Conservation (phyloP, 1,140 invertebrate species). For the Periplaneta americana region DNA sequence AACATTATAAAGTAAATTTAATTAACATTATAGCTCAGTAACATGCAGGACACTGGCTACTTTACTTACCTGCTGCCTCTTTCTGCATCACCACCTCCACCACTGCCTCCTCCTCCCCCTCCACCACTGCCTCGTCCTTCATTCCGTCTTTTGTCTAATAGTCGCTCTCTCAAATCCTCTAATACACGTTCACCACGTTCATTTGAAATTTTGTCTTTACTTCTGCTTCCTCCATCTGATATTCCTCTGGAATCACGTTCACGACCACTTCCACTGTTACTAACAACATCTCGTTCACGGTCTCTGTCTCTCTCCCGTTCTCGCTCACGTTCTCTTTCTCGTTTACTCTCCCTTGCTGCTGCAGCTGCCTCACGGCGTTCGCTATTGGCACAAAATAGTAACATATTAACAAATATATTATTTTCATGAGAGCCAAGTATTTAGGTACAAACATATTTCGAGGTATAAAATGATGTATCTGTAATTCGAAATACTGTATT, state of each 20-base stretch:
- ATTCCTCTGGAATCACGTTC: constrained; percentile 38
- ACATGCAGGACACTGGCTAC: too few relatives aligned
- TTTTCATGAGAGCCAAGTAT: too few relatives aligned
- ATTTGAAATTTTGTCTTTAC: constrained; percentile 32
- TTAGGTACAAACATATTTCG: too few relatives aligned
- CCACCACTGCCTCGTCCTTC: constrained; percentile 33
- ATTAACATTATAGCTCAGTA: constrained; percentile 32
- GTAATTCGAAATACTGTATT: too few relatives aligned
- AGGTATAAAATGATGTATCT: too few relatives aligned
- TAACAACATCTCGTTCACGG: constrained; percentile 30
- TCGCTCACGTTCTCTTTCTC: constrained; percentile 30
- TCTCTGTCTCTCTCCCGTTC: constrained; percentile 32
- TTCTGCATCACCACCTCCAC: constrained; percentile 23
- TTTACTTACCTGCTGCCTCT: not conserved
- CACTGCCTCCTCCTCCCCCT: constrained; percentile 27
- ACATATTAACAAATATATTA: too few relatives aligned
- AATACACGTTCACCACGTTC: constrained; percentile 50
- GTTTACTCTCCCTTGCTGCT: constrained; percentile 37
- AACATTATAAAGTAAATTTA: too few relatives aligned
- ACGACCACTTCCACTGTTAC: constrained; percentile 29
- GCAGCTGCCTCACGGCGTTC: constrained; percentile 31
- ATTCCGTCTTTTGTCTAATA: constrained; percentile 40
- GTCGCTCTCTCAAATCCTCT: constrained; percentile 65
- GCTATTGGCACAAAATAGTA: constrained; percentile 32
- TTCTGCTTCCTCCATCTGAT: constrained; percentile 49